phyloP scores from a whole-genome alignment of 2,113 vertebrate genomes.

The Myrmophylax atrothorax region DNA sequence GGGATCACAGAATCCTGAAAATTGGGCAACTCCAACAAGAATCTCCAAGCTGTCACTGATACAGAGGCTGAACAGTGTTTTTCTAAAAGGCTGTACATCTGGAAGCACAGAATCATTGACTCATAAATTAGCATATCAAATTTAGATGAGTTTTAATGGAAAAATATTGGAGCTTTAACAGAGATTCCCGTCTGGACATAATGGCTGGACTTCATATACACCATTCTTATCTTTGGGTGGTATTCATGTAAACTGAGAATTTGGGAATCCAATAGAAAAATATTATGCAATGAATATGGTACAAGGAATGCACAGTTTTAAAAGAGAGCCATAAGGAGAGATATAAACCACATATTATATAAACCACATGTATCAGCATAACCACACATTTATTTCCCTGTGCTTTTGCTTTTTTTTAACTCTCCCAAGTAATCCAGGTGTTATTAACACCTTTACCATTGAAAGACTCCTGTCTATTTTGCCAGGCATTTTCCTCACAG shows the following conservation, averaged over 20 bases:
- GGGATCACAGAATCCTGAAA: neutral
- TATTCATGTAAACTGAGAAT: neutral
- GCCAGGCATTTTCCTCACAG: neutral
- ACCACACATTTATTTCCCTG: neutral
- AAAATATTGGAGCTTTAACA: neutral
- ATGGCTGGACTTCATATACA: neutral
- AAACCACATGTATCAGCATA: neutral
- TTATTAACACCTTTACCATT: neutral
- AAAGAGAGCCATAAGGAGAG: neutral
- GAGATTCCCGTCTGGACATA: neutral
- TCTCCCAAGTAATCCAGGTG: neutral
- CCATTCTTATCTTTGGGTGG: neutral
- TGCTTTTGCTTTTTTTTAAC: neutral
- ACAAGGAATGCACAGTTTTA: neutral
- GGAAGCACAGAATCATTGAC: neutral
- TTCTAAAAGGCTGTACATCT: neutral
- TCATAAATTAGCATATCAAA: neutral
- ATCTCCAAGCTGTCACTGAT: neutral
- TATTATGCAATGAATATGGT: neutral
- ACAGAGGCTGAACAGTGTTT: neutral
- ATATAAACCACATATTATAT: neutral
- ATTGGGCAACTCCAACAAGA: neutral
- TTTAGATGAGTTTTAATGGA: neutral
- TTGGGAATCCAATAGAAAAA: neutral
- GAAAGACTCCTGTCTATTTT: neutral